phyloP scores from a whole-genome alignment of 2,113 vertebrate genomes.

The Nesospiza acunhae region DNA sequence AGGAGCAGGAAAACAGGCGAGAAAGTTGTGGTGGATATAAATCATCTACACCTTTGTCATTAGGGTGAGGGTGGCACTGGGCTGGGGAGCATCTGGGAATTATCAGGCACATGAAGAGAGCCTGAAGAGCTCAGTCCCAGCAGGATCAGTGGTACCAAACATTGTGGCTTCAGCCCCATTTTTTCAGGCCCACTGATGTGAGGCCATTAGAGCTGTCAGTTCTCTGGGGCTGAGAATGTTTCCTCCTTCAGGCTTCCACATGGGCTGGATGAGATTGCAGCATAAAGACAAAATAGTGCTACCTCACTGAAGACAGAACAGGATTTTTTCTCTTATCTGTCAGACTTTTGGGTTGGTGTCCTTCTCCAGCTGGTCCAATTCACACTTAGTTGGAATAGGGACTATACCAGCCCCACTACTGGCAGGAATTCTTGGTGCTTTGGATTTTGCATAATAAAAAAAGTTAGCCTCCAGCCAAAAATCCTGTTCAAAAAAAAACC shows the following conservation, averaged over 20 bases:
- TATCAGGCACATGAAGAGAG: background rate
- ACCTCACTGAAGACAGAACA: background rate
- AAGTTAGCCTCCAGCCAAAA: background rate
- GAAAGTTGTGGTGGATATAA: background rate
- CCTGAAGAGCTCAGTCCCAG: background rate
- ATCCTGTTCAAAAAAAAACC: background rate
- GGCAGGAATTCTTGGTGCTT: background rate
- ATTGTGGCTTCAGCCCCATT: background rate
- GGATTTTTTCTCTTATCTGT: background rate
- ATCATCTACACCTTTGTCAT: background rate
- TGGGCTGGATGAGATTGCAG: accelerated
- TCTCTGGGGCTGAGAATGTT: background rate
- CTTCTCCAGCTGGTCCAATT: background rate
- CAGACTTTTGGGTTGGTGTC: background rate
- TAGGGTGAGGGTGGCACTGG: accelerated
- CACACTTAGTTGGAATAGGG: background rate
- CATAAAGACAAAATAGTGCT: background rate
- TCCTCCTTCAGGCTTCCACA: background rate
- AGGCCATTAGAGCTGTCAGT: background rate
- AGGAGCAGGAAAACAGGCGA: background rate
- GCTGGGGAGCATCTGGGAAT: background rate
- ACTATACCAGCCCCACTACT: background rate
- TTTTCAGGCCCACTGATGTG: background rate
- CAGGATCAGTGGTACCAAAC: background rate
- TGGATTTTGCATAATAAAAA: background rate